phyloP scores from a whole-genome alignment of 2,888 invertebrate genomes.

The Oscheius myriophilus region DNA sequence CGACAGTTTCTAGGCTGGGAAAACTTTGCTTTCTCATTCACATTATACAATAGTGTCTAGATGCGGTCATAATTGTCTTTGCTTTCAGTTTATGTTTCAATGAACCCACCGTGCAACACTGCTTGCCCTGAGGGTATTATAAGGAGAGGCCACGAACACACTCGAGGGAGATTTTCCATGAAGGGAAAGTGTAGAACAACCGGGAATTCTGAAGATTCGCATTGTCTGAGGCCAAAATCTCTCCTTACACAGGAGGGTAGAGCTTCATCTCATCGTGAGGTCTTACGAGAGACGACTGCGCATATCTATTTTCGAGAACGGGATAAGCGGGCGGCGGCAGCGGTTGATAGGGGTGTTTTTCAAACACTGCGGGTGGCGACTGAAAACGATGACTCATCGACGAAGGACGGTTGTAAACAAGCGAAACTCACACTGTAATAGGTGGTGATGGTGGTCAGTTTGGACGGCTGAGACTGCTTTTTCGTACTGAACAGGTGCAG shows the following conservation, averaged over 20 bases:
- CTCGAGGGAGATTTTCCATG: conserved; percentile 55
- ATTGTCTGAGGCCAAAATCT: no score
- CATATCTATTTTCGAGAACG: conserved; percentile 69
- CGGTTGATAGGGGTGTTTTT: conserved; percentile 69
- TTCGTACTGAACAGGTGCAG: conserved; percentile 67
- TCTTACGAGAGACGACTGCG: conserved; percentile 63
- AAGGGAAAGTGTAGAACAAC: conserved; percentile 68
- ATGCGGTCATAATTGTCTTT: no score
- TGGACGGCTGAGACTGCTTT: conserved; percentile 65
- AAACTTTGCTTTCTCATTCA: no score
- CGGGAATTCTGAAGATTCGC: conserved; percentile 63
- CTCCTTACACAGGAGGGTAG: conserved; percentile 69
- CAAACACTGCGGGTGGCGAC: conserved; percentile 62
- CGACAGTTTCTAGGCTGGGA: no score
- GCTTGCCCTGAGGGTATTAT: conserved; percentile 68
- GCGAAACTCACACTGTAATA: conserved; percentile 50
- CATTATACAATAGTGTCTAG: no score
- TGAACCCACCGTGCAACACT: conserved; percentile 38
- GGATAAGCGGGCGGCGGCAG: conserved; percentile 69
- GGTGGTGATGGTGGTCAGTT: conserved; percentile 67
- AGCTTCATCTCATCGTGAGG: conserved; percentile 70
- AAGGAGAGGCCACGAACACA: conserved; percentile 69
- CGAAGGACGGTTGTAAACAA: neutral
- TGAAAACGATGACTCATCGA: conserved; percentile 30
- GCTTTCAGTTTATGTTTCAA: no score